These are phyloP conservation scores for Chalcosyrphus nemorum DNA, from an alignment of 2,888 invertebrate species.

Conservation along the genomic window DNA sequence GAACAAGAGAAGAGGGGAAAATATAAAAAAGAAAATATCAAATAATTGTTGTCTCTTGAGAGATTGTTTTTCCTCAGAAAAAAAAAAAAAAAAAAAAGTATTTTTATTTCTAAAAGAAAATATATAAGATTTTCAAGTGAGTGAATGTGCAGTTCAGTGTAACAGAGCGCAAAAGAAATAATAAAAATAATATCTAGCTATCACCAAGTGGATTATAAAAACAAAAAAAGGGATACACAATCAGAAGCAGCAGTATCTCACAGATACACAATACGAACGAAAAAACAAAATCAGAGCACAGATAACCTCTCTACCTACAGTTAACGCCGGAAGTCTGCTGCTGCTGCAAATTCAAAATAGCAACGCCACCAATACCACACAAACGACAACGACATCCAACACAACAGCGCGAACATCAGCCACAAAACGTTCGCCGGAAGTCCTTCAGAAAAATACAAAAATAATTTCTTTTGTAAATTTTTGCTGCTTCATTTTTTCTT, in stretches of 20 bases:
- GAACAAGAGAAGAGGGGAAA: constrained; percentile 36
- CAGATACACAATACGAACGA: constrained; percentile 20
- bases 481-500: constrained; percentile 37
- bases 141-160: constrained; percentile 55
- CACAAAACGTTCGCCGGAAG: constrained; percentile 69
- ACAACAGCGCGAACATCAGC: constrained; percentile 38
- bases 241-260: constrained; percentile 40
- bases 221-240: constrained; percentile 56
- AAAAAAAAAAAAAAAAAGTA: constrained; percentile 7
- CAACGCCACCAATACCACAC: constrained; percentile 40
- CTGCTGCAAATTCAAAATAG: constrained; percentile 72
- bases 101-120: constrained; percentile 34
- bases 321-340: constrained; percentile 72
- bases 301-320: constrained; percentile 66
- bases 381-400: constrained; percentile 5
- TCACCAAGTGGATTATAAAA: constrained; percentile 58
- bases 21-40: neutral
- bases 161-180: constrained; percentile 28
- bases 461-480: constrained; percentile 52
- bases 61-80: constrained; percentile 33
- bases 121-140: constrained; percentile 34
- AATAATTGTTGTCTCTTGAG: constrained; percentile 28
- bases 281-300: constrained; percentile 54
- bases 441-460: constrained; percentile 70
- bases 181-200: no score